Evolutionary conservation across 2,888 invertebrate genomes (phyloP).

Genomic region (Bellardia bayeri): DNA sequence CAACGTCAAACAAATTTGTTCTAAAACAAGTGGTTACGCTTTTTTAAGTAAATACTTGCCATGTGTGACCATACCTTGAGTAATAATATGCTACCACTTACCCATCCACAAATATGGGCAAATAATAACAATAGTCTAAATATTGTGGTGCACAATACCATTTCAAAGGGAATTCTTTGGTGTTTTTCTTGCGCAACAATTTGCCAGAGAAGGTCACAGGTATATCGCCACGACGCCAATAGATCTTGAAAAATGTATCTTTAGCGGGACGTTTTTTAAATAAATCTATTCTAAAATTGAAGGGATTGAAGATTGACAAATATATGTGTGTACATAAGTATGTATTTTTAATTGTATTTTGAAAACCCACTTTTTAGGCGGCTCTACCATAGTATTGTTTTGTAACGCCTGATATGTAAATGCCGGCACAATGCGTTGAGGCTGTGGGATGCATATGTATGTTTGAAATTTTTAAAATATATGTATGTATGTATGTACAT

Average conservation of each 20-base stretch:
- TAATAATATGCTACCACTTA: conserved; percentile 58
- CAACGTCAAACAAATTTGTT: no score
- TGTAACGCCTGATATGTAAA: conserved; percentile 83
- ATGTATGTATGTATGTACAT: no score
- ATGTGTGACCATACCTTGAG: no score
- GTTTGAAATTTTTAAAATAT: background rate
- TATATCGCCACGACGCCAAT: conserved; percentile 83
- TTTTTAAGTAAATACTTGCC: no score
- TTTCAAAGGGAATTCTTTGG: conserved; percentile 80
- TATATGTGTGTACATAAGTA: background rate
- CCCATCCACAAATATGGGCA: conserved; percentile 97
- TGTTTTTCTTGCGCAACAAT: conserved; percentile 72
- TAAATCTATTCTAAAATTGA: conserved; percentile 77
- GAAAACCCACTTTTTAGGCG: conserved; percentile 80
- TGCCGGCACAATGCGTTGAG: conserved; percentile 80
- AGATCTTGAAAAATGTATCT: conserved; percentile 82
- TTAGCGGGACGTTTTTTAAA: conserved; percentile 79
- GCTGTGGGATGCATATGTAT: conserved; percentile 71
- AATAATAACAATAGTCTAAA: conserved; percentile 95
- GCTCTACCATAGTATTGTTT: conserved; percentile 80
- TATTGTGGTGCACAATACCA: conserved; percentile 82
- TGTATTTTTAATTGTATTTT: conserved; percentile 41
- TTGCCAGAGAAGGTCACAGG: conserved; percentile 80
- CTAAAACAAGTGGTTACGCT: no score
- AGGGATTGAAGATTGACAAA: background rate